These are phyloP conservation scores for Saguinus midas DNA, from an alignment of 2,113 vertebrate species.

Conservation along the genomic window DNA sequence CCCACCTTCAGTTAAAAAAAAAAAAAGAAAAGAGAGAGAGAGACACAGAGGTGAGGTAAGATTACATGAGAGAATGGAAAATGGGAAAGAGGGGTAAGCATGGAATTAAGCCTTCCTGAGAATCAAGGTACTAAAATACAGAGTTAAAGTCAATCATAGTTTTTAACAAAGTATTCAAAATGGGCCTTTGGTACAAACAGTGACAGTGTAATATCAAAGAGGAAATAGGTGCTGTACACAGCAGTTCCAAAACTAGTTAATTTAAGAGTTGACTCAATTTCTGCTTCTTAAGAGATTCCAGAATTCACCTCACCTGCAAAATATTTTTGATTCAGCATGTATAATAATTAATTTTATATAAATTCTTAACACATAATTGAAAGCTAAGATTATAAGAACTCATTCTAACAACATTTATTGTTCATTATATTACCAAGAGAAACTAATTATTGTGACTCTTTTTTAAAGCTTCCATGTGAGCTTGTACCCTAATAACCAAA, in stretches of 20 bases:
- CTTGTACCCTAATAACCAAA: not conserved
- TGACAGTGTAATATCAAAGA: not conserved
- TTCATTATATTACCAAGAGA: not conserved
- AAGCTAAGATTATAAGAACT: conserved; percentile 18
- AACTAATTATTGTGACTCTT: not conserved
- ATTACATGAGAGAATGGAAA: not conserved
- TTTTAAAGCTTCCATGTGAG: conserved; percentile 41
- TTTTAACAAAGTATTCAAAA: not conserved
- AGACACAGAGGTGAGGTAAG: not conserved
- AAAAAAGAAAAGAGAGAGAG: no score
- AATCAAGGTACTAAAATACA: not conserved
- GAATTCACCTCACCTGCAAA: not conserved
- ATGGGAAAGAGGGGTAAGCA: not conserved
- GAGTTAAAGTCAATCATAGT: not conserved
- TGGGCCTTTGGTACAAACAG: not conserved
- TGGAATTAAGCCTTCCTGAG: not conserved
- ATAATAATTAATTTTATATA: not conserved
- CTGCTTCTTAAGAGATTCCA: not conserved
- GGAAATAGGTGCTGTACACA: not conserved
- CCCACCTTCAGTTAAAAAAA: not conserved
- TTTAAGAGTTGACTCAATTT: not conserved
- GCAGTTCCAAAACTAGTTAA: not conserved
- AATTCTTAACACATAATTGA: not conserved
- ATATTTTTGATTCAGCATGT: not conserved
- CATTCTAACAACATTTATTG: not conserved